phyloP scores from a whole-genome alignment of 1,140 invertebrate genomes.

The Anadara kagoshimensis region DNA sequence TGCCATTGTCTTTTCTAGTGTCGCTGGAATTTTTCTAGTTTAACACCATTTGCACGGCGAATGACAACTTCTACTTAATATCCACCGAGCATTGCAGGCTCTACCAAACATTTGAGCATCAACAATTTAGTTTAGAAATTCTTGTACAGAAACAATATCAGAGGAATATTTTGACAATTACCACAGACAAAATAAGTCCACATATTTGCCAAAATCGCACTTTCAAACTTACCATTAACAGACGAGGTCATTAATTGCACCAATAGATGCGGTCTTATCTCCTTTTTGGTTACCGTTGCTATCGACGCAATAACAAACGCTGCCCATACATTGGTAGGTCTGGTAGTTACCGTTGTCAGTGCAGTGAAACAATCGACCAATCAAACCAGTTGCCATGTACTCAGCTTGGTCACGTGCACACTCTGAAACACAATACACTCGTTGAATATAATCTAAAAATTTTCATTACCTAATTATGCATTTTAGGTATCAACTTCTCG shows the following conservation, averaged over 20 bases:
- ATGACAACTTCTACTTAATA: no score
- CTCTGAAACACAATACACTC: conserved; percentile 30
- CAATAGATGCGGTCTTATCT: conserved; percentile 32
- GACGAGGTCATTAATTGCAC: conserved; percentile 12
- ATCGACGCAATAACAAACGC: conserved; percentile 48
- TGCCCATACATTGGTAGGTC: conserved; percentile 41
- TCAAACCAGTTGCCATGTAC: conserved; percentile 43
- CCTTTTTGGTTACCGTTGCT: conserved; percentile 27
- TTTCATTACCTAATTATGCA: neutral
- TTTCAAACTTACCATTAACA: conserved; percentile 23
- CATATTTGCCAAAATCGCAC: no score
- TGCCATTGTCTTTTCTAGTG: no score
- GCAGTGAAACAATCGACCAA: conserved; percentile 49
- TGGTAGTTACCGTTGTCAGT: conserved; percentile 45
- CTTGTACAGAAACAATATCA: no score
- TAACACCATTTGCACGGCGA: no score
- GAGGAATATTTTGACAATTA: no score
- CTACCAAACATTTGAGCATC: no score
- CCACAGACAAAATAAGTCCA: no score
- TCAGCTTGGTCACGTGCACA: conserved; percentile 49
- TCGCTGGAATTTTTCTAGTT: no score
- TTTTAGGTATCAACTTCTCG: neutral
- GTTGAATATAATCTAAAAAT: neutral
- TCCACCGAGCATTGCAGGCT: no score
- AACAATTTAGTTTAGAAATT: no score